Evolutionary conservation across 2,113 vertebrate species (phyloP).

Genomic region (Microtus ochrogaster): DNA sequence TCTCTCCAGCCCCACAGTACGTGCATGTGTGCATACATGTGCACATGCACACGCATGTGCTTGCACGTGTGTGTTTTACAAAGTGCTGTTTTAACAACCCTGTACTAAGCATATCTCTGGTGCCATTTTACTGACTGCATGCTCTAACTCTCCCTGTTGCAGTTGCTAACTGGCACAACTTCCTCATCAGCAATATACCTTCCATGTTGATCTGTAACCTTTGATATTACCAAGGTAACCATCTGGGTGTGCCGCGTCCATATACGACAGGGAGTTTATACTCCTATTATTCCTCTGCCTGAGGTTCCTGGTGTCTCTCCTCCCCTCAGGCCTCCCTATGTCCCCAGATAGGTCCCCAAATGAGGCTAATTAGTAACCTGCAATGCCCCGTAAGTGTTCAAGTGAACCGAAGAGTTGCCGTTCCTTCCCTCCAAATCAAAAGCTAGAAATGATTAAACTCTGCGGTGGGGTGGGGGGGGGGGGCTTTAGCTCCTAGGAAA

Average conservation of each 20-base stretch:
- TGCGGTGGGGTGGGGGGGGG: too few relatives aligned
- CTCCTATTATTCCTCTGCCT: neutral
- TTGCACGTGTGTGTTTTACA: neutral
- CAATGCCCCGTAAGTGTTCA: neutral
- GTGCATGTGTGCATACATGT: neutral
- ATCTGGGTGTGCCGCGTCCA: neutral
- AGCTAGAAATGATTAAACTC: slow-evolving; percentile 30
- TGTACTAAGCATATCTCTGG: neutral
- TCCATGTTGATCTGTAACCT: neutral
- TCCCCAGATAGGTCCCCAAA: neutral
- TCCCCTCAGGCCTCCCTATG: neutral
- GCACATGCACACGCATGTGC: too few relatives aligned
- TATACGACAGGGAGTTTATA: too few relatives aligned
- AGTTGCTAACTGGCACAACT: neutral
- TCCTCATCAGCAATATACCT: neutral
- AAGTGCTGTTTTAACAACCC: neutral
- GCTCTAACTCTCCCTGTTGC: neutral
- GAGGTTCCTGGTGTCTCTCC: neutral
- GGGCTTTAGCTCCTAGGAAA: neutral
- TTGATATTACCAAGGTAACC: neutral
- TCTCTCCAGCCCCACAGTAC: neutral
- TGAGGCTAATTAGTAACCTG: neutral
- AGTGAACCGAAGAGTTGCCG: neutral
- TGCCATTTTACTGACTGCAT: neutral
- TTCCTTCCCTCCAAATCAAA: neutral